Base-by-base conservation (phyloP, 2,888 invertebrate species). In the Eupithecia centaureata region DNA sequence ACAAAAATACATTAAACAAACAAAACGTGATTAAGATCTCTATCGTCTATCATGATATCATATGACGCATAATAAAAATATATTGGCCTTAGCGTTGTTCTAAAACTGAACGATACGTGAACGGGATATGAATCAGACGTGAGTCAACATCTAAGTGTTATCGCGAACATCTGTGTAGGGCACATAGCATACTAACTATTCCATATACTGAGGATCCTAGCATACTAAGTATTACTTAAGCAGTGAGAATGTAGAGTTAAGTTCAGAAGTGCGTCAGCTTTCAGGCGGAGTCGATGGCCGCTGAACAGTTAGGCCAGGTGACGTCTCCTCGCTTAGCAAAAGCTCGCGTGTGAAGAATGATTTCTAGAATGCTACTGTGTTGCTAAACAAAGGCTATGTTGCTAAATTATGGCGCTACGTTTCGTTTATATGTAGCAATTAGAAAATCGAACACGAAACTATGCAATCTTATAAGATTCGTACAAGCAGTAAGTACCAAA, bases 281-380 rank as follows among this genome's bases (percentile, higher is more conserved):
- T 83, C 76, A 79, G 77, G 81, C 78, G 81, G 82, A 86, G 92
- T 91, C 92, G 91, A 83, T 89, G 92, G 82, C 90, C 91, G 87
- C 85, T 69, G 79, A 80, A 92, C 86, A 86, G 92, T 92, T 92
- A 92, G 71, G 77, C 79, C 75, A 74, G 72, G 69, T 74, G 70
- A 76, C 79, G 74, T 65, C 73, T 69, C 65, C 65, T 54, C 73
- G 72, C 73, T 76, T 72, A 74, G 72, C 76, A 77, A 69, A 63
- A 63, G 54, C 56, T 63, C 30, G 47, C 62, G 27, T 57, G 60
- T 64, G 70, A 68, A 64, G 51, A 56, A 61, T 57, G n/a, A 63
- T 63, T 63, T 22, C 32, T 28, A 56, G 56, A 25, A 22, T 58
- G 33, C 15, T 35, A 58, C 58, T 35, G 22, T 5, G 22, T 33